These are phyloP conservation scores for Graptemys geographica DNA, from an alignment of 2,797 vertebrate genomes.

Conservation along the genomic window DNA sequence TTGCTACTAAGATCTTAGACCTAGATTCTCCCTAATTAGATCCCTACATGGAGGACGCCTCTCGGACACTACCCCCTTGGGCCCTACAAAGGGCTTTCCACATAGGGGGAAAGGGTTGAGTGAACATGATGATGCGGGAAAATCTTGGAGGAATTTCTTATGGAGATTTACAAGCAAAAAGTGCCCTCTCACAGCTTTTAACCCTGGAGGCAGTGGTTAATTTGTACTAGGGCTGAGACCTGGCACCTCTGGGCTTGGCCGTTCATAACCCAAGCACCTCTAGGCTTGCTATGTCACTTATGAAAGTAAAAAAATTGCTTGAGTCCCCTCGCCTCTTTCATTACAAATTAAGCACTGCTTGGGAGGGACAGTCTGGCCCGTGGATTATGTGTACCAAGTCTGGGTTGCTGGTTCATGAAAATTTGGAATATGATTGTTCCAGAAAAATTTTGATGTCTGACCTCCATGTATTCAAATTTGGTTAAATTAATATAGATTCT, in stretches of 20 bases:
- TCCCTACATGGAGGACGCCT: neutral
- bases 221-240: neutral
- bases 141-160: neutral
- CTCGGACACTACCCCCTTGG: neutral
- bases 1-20: neutral
- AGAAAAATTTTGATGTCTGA: neutral
- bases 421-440: neutral
- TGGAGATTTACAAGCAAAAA: too few species aligned
- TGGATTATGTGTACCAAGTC: neutral
- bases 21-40: neutral
- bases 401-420: neutral
- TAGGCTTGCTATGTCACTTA: neutral
- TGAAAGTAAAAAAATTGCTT: neutral
- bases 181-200: neutral
- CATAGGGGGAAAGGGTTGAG: neutral
- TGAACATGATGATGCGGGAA: neutral
- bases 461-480: neutral
- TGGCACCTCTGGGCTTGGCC: neutral
- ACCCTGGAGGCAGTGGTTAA: neutral
- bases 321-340: neutral
- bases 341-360: neutral
- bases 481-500: neutral
- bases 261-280: neutral
- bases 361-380: neutral
- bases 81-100: neutral